These are phyloP conservation scores for Drosophila repletoides DNA, from an alignment of 1,140 invertebrate genomes.

Conservation along the genomic window DNA sequence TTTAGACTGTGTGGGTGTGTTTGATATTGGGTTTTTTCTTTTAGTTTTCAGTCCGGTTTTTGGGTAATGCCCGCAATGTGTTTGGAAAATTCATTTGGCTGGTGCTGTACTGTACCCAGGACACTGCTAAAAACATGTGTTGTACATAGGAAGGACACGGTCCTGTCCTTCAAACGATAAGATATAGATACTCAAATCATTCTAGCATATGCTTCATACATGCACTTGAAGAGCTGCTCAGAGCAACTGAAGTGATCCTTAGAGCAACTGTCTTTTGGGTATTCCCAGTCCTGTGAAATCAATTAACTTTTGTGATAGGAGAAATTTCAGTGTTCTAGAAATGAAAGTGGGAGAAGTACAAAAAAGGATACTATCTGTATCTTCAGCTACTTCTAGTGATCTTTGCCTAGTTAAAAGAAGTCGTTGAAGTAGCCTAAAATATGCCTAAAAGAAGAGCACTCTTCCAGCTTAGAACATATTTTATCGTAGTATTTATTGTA, in stretches of 20 bases:
- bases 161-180: constrained; percentile 25
- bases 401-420: no score
- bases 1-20: constrained; percentile 3
- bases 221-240: background rate
- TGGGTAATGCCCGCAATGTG: constrained; percentile 31
- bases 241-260: constrained; percentile 11
- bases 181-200: constrained; percentile 15
- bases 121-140: constrained; percentile 31
- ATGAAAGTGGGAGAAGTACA: background rate
- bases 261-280: background rate
- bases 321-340: background rate
- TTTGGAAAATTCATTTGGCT: constrained; percentile 38
- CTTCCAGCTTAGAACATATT: no score
- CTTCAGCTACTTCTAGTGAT: no score
- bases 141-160: constrained; percentile 5
- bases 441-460: no score
- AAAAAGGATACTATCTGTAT: background rate
- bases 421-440: no score
- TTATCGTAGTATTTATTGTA: no score
- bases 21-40: constrained; percentile 15
- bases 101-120: constrained; percentile 20
- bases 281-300: constrained; percentile 16
- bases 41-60: background rate
- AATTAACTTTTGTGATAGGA: background rate
- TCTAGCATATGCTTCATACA: constrained; percentile 13